These are phyloP conservation scores for Coracias cyanogaster DNA, from an alignment of 2,797 vertebrate genomes.

Conservation along the genomic window DNA sequence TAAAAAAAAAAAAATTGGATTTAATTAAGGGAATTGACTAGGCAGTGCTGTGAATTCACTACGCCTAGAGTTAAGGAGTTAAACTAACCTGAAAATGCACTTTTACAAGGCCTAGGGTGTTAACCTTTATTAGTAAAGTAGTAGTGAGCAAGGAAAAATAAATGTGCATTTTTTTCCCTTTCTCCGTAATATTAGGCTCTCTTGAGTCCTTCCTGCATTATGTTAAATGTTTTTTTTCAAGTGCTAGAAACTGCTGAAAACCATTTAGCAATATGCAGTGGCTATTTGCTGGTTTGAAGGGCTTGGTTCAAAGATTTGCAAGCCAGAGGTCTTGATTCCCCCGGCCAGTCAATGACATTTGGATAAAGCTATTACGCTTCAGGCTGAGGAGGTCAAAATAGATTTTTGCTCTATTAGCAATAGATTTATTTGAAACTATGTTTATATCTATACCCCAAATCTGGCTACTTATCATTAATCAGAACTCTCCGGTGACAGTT, in stretches of 20 bases:
- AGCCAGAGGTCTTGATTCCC: neutral
- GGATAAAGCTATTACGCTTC: neutral
- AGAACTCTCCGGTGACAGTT: neutral
- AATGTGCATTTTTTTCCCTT: neutral
- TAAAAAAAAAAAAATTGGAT: neutral
- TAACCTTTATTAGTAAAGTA: neutral
- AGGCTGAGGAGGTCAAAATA: neutral
- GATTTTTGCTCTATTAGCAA: neutral
- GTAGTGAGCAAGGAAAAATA: neutral
- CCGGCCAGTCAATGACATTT: neutral
- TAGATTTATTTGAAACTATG: neutral
- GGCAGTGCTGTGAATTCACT: constrained; percentile 27
- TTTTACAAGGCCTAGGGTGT: neutral
- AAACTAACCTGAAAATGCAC: constrained; percentile 40
- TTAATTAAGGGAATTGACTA: constrained; percentile 59
- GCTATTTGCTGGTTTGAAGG: too few species aligned
- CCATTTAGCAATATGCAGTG: neutral
- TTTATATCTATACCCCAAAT: neutral
- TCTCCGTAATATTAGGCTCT: neutral
- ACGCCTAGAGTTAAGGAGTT: neutral
- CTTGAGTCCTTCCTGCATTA: neutral
- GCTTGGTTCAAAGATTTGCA: neutral
- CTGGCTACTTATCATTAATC: neutral
- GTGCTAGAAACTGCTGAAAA: neutral
- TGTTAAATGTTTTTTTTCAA: neutral